Evolutionary conservation across 2,888 invertebrate species (phyloP), one percentile per base, ranked within the genome.

Genomic region (Lithophane leautieri): DNA sequence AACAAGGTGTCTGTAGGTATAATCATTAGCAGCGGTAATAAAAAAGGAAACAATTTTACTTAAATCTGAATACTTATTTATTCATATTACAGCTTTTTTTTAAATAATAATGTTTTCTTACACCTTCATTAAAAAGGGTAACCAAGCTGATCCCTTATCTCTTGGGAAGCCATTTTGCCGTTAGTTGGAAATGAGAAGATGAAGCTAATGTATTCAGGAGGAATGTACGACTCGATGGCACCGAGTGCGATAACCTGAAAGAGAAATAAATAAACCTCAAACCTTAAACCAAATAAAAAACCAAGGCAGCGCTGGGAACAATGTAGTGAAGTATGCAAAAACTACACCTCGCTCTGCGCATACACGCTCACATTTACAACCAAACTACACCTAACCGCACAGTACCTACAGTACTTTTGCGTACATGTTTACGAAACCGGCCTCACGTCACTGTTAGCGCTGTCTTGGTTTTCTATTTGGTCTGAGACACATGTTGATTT

Each of bases 161-260:
- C 56, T 54, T 73, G 74, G 1, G 72, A 66, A 16, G 91, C 92
- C 69, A 86, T 74, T 73, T 88, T 87, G 34, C 97, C 97, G 94
- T 99, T 99, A 90, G 98, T 97, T n/a, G 97, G 97, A 77, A 99
- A 97, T 28, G 91, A 88, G 54, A 85, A 95, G 70, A 99, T 93
- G 87, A 95, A 97, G 60, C 97, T 90, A 8, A 98, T 95, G 90
- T 99, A 99, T 14, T 97, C 95, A 14, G 92, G 87, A 0, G 98
- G 98, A 63, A 99, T 93, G 14, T 96, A 93, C 79, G 97, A 97
- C 91, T 98, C 98, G 78, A 94, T 92, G 0, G 98, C 98, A 16
- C 98, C 98, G 76, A 95, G 94, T 22, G 98, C 87, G 62, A 98
- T 98, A 6, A 90, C 89, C 91, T 91, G 84, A 73, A 88, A 61